Base-by-base conservation (phyloP, 2,888 invertebrate species). In the Acrobasis suavella region DNA sequence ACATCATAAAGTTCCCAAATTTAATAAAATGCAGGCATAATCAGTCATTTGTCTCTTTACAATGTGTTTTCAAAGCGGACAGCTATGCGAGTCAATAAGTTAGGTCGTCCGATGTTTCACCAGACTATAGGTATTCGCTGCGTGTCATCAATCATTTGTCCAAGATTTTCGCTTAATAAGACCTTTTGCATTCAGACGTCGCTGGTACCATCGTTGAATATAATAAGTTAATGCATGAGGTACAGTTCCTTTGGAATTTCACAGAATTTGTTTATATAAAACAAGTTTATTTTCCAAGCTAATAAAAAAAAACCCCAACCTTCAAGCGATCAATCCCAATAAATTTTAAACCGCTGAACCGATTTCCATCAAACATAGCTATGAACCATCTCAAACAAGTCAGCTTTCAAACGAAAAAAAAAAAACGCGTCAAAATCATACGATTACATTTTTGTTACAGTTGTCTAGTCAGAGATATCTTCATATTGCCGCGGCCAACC, bases 111-210 rank as follows among this genome's bases (percentile, higher is more conserved):
- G 16, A 60, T 65, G 64, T 63, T 64, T 65, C 64, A 63, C 61
- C 16, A 49, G 60, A 63, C 50, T 63, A 64, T 62, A 66, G 63
- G 60, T 65, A 66, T 66, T 58, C 49, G 60, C 62, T 46, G 63
- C 69, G 62, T 62, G 71, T 71, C 72, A 82, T 83, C 79, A 79
- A 80, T 83, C 82, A 83, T 76, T 64, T 52, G 63, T 65, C 72
- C 74, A 77, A 79, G 73, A 74, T 72, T 73, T 67, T 68, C 62
- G 65, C 62, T 69, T 81, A 82, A 82, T 83, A 75, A 80, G 77
- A 75, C 69, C 70, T 69, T 80, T 81, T 78, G 73, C 76, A 83
- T 81, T 78, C 81, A 69, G 68, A 65, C 67, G 69, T 65, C 64
- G 66, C 14, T 15, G 32, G 49, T 46, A 55, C 55, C 55, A 54